Percentiles rank a stretch among this genome's conserved stretches.
These are phyloP conservation scores for Drosophila aff. DNA, from an alignment of 1,140 invertebrate species.

Conservation along the genomic window DNA sequence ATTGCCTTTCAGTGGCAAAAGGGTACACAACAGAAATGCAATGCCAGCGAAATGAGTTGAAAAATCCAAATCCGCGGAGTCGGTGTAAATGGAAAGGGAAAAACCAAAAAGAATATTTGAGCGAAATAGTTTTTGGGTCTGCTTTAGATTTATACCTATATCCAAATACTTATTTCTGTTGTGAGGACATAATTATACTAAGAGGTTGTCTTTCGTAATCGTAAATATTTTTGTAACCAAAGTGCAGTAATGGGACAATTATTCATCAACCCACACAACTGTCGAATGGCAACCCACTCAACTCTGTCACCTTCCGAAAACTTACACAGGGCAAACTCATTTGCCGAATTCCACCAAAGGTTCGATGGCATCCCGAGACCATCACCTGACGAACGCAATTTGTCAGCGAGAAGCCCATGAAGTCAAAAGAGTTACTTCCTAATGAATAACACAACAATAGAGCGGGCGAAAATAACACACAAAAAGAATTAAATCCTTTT, in stretches of 20 bases:
- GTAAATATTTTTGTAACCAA: not conserved
- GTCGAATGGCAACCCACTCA: slow-evolving; percentile 10
- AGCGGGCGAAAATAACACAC: slow-evolving; percentile 9
- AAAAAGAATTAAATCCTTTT: slow-evolving; percentile 23
- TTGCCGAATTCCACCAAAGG: slow-evolving; percentile 28
- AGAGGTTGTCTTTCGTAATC: too few relatives aligned
- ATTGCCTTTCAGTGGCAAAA: slow-evolving; percentile 44
- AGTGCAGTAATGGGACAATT: too few relatives aligned
- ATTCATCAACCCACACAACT: not conserved
- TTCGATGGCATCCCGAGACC: slow-evolving; percentile 1
- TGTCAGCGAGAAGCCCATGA: slow-evolving; percentile 29
- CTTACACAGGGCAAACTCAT: slow-evolving; percentile 34
- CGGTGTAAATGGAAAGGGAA: not conserved
- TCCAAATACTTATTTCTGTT: not conserved
- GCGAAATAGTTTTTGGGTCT: not conserved
- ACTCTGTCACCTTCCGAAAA: slow-evolving; percentile 26
- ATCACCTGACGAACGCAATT: slow-evolving; percentile 38
- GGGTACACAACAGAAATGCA: slow-evolving; percentile 19
- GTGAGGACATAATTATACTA: not conserved
- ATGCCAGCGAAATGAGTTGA: slow-evolving; percentile 13
- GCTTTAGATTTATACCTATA: not conserved
- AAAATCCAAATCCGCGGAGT: slow-evolving; percentile 7
- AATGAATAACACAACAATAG: slow-evolving; percentile 35
- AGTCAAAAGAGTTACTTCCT: slow-evolving; percentile 35
- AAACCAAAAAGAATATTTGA: not conserved